phyloP scores from a whole-genome alignment of 2,113 vertebrate species.

The Heptranchias perlo region DNA sequence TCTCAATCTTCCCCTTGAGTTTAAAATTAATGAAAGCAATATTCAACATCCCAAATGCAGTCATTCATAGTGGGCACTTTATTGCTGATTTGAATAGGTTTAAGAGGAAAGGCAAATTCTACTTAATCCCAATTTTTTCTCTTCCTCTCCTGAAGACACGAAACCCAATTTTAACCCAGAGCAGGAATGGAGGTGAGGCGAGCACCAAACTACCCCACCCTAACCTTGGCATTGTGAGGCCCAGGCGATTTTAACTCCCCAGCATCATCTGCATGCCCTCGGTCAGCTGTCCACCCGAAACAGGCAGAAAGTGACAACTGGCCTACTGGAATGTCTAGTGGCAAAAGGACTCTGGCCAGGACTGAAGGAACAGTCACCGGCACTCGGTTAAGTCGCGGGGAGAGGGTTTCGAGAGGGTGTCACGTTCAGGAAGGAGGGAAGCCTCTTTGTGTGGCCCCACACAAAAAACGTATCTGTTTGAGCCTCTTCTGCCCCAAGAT shows the following conservation, averaged over 20 bases:
- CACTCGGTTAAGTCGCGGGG: no score
- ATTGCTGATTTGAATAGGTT: conserved; percentile 8
- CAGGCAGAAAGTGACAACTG: not conserved
- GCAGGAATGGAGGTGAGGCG: not conserved
- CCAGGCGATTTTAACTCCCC: not conserved
- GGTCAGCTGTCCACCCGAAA: not conserved
- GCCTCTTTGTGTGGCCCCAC: no score
- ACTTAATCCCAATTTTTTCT: no score
- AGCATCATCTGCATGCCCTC: not conserved
- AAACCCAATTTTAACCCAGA: not conserved
- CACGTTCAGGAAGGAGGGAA: not conserved
- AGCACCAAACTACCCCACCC: not conserved
- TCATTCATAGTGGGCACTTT: not conserved
- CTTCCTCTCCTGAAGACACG: not conserved
- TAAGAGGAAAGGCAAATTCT: not conserved
- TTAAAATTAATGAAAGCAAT: not conserved
- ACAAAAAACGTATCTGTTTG: no score
- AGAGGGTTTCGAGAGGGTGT: not conserved
- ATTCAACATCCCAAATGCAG: not conserved
- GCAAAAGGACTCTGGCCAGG: not conserved
- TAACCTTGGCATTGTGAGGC: not conserved
- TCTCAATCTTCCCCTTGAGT: not conserved
- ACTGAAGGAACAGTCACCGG: not conserved
- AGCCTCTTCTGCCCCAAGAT: no score
- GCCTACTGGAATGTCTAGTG: not conserved